Base-by-base conservation (phyloP, 2,888 invertebrate genomes). In the Drosophila birchii region DNA sequence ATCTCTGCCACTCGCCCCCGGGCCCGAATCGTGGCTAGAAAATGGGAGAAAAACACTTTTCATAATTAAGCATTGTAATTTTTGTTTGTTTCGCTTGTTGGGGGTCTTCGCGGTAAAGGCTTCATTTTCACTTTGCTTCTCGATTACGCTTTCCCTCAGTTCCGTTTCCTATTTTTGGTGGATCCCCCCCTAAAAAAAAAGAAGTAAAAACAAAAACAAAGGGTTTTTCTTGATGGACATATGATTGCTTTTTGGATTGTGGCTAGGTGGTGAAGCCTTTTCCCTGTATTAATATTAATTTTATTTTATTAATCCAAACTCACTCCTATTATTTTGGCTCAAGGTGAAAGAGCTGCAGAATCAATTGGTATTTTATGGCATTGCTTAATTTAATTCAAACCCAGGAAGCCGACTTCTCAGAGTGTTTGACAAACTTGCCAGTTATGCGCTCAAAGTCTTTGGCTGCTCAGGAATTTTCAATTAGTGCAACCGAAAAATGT, bases 51-150 rank as follows among this genome's bases (percentile, higher is more conserved):
- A 83, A 88, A 86, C 83, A 86, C 88, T 86, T 88, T 86, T 86
- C 79, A 88, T 88, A 84, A 84, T 84, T 88, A 84, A 86, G 88
- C 87, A 75, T 75, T 88, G 84, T 81, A 88, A 84, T 86, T 88
- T 84, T 74, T 86, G 81, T 86, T 86, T 82, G 71, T 77, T 79
- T 79, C 68, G 80, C 64, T 43, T 18, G 44, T 38, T 18, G n/a
- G 47, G 16, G 23, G 62, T 41, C 16, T 38, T n/a, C n/a, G 62
- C 36, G 75, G 26, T 62, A 62, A 80, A 66, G 62, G 59, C 68
- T 71, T 75, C 45, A 68, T 70, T 64, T 45, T 44, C 53, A 26
- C 20, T 44, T 51, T 45, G 49, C 60, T 49, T 62, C 64, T 61
- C 68, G 67, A 78, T 86, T 83, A 70, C 80, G 26, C 32, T 56